Evolutionary conservation across 2,797 vertebrate genomes (phyloP).

Genomic region (Halcyon leucocephala): DNA sequence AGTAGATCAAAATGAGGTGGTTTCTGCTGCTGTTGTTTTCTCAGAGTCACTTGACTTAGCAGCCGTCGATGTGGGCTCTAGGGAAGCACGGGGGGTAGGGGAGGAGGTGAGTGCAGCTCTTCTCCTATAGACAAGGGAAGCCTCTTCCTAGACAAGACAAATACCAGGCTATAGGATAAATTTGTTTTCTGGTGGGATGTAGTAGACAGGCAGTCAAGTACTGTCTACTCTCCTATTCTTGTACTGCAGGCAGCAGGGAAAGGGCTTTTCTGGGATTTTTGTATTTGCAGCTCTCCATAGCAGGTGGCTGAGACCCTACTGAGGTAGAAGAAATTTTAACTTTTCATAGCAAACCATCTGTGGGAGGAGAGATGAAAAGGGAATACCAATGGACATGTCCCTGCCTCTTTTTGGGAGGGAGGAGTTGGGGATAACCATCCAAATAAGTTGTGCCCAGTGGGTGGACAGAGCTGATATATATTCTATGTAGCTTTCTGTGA

Average conservation of each 20-base stretch:
- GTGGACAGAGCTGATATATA: background rate
- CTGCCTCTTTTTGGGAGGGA: background rate
- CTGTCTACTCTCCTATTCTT: background rate
- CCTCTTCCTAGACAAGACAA: background rate
- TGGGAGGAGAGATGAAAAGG: background rate
- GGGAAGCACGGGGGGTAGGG: background rate
- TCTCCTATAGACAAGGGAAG: background rate
- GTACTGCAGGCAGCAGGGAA: background rate
- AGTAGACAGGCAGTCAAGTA: background rate
- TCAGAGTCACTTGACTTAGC: background rate
- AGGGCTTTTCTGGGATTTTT: background rate
- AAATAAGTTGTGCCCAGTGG: background rate
- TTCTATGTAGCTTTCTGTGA: conserved; percentile 33
- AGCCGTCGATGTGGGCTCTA: background rate
- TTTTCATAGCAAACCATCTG: background rate
- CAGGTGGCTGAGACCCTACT: background rate
- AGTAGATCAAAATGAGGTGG: background rate
- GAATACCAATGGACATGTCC: background rate
- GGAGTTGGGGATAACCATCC: background rate
- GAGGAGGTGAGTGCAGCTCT: background rate
- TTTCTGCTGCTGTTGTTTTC: background rate
- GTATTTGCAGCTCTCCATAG: background rate
- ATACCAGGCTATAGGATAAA: background rate
- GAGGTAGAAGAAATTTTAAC: background rate
- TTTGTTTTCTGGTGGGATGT: background rate